A percentile compares a stretch with the other conserved stretches of the same genome.
These are phyloP conservation scores for Trissoscelio sp. DNA, from an alignment of 2,888 invertebrate genomes.

Conservation along the genomic window DNA sequence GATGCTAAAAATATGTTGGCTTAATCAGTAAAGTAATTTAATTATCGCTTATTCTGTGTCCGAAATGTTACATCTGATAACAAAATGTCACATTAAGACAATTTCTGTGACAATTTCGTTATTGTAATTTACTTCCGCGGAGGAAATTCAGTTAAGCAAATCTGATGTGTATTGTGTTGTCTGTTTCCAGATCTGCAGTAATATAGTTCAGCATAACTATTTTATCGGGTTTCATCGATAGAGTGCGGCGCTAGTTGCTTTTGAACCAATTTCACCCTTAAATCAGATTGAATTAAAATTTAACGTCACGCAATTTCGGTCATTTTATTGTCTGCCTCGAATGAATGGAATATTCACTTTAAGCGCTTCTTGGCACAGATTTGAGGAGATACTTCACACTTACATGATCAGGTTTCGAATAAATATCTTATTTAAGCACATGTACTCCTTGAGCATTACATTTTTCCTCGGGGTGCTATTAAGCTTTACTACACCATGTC, in stretches of 20 bases:
- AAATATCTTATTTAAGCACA: slow-evolving; percentile 55
- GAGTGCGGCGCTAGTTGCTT: neutral
- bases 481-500: slow-evolving; percentile 44
- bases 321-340: slow-evolving; percentile 35
- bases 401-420: slow-evolving; percentile 48
- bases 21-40: slow-evolving; percentile 14
- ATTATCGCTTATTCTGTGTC: neutral
- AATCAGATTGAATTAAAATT: slow-evolving; percentile 46
- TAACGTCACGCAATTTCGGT: slow-evolving; percentile 32
- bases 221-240: slow-evolving; percentile 26
- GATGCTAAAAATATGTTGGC: too few species aligned
- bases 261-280: slow-evolving; percentile 13
- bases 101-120: slow-evolving; percentile 33
- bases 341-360: slow-evolving; percentile 35
- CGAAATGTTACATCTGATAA: neutral
- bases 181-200: slow-evolving; percentile 26
- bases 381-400: slow-evolving; percentile 30
- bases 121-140: slow-evolving; percentile 44
- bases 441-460: slow-evolving; percentile 29
- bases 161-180: slow-evolving; percentile 43
- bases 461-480: slow-evolving; percentile 51
- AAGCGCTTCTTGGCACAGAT: slow-evolving; percentile 45
- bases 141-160: slow-evolving; percentile 45
- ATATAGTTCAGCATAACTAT: slow-evolving; percentile 27
- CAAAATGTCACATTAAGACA: slow-evolving; percentile 21